A percentile compares a stretch with the other conserved stretches of the same genome.
Evolutionary conservation across 2,797 vertebrate genomes (phyloP).

Genomic region (Toxotes lorentzi): DNA sequence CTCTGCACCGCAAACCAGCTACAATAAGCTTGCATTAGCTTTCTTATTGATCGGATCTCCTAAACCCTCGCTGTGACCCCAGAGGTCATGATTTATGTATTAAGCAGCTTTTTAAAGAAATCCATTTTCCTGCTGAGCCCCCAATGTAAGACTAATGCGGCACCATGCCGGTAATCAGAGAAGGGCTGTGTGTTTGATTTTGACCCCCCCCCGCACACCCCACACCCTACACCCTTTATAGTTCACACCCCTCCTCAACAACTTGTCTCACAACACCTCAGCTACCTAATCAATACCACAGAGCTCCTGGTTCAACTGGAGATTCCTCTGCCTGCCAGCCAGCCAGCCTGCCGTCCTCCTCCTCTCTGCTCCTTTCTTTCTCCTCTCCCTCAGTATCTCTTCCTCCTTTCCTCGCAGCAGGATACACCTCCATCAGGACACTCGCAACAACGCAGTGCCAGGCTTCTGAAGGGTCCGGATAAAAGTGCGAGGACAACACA

Average conservation of each 20-base stretch:
- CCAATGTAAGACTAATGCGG: conserved; percentile 75
- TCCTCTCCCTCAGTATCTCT: conserved; percentile 48
- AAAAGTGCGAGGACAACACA: conserved; percentile 78
- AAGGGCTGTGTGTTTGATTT: conserved; percentile 76
- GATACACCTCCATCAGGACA: conserved; percentile 73
- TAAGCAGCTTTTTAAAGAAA: conserved; percentile 85
- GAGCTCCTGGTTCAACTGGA: conserved; percentile 69
- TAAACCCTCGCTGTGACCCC: conserved; percentile 82
- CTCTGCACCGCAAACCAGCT: conserved; percentile 70
- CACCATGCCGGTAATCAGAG: conserved; percentile 84
- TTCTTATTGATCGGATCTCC: conserved; percentile 79
- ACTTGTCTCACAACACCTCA: conserved; percentile 79
- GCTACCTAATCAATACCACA: conserved; percentile 78
- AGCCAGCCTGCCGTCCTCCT: conserved; percentile 5
- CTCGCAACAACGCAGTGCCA: conserved; percentile 43
- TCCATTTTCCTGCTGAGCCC: conserved; percentile 83
- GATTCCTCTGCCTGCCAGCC: conserved; percentile 56
- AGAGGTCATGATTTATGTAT: conserved; percentile 88
- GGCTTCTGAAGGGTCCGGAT: conserved; percentile 79
- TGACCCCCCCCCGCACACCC: conserved; percentile 31
- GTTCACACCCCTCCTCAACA: conserved; percentile 70
- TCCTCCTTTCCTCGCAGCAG: conserved; percentile 75
- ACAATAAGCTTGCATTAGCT: conserved; percentile 75
- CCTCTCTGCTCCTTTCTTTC: conserved; percentile 38
- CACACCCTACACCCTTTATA: conserved; percentile 36